These are phyloP conservation scores for Cinclus mexicanus DNA, from an alignment of 2,113 vertebrate genomes.

Conservation along the genomic window DNA sequence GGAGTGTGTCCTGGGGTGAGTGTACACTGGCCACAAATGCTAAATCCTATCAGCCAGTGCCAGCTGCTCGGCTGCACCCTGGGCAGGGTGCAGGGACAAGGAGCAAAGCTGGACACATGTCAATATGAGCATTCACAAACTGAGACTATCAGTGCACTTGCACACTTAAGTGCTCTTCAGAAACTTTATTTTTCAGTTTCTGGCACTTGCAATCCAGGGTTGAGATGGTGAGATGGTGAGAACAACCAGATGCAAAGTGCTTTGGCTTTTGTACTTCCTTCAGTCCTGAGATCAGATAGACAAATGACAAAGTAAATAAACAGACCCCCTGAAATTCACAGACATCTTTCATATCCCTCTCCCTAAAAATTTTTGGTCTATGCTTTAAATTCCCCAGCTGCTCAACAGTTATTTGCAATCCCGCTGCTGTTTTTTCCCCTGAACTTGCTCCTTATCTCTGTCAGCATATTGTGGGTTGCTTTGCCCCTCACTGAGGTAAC, in stretches of 20 bases:
- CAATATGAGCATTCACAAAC: background rate
- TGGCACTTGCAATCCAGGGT: background rate
- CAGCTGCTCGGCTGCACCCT: background rate
- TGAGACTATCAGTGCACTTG: background rate
- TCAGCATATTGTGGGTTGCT: background rate
- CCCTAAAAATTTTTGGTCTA: background rate
- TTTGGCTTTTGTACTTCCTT: background rate
- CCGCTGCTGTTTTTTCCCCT: background rate
- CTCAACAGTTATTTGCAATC: background rate
- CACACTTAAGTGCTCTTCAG: background rate
- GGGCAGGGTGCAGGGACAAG: background rate
- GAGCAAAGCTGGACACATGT: background rate
- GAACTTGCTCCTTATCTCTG: background rate
- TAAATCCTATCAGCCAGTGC: conserved; percentile 13
- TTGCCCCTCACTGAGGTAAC: background rate
- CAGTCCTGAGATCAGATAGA: fast-evolving
- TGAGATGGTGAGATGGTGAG: background rate
- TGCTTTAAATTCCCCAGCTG: background rate
- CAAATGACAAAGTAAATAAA: background rate
- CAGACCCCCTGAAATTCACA: background rate
- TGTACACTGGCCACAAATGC: background rate
- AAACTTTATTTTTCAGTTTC: background rate
- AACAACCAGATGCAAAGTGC: background rate
- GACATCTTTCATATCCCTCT: background rate
- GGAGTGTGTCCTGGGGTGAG: conserved; percentile 28